These are phyloP conservation scores for Trichonephila inaurata DNA, from an alignment of 1,140 invertebrate species.

Conservation along the genomic window DNA sequence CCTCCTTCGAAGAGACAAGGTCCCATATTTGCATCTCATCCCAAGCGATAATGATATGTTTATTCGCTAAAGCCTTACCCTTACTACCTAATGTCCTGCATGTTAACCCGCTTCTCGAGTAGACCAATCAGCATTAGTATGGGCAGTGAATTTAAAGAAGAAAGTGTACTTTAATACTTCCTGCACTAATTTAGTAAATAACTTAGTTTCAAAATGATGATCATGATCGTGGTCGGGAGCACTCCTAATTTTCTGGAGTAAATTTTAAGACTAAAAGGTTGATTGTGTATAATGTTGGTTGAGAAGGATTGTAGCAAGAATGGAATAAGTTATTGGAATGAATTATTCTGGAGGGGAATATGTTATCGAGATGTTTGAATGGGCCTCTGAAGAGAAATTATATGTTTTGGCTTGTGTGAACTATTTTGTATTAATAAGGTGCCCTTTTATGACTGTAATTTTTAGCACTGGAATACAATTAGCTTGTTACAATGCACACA, in stretches of 20 bases:
- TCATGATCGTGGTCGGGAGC: conserved; percentile 3
- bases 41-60: conserved; percentile 55
- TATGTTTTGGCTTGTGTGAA: too few species aligned
- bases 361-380: neutral
- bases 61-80: conserved; percentile 7
- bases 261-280: conserved; percentile 38
- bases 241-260: conserved; percentile 34
- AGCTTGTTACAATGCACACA: too few species aligned
- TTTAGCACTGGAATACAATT: too few species aligned
- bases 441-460: too few species aligned
- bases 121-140: conserved; percentile 39
- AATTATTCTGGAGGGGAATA: neutral
- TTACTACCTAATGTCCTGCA: conserved; percentile 20
- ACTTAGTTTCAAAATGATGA: conserved; percentile 54
- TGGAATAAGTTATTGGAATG: neutral
- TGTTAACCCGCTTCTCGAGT: conserved; percentile 36
- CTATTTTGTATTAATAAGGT: too few species aligned
- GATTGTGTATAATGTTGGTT: neutral
- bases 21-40: conserved; percentile 43
- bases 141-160: conserved; percentile 15
- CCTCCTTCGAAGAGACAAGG: neutral
- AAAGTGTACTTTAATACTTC: conserved; percentile 23
- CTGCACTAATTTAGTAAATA: conserved; percentile 51
- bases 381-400: too few species aligned
- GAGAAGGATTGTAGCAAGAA: neutral